Percentiles rank a stretch among this genome's conserved stretches.
phyloP scores from a whole-genome alignment of 2,888 invertebrate species.

The Nemotelus pantherinus region DNA sequence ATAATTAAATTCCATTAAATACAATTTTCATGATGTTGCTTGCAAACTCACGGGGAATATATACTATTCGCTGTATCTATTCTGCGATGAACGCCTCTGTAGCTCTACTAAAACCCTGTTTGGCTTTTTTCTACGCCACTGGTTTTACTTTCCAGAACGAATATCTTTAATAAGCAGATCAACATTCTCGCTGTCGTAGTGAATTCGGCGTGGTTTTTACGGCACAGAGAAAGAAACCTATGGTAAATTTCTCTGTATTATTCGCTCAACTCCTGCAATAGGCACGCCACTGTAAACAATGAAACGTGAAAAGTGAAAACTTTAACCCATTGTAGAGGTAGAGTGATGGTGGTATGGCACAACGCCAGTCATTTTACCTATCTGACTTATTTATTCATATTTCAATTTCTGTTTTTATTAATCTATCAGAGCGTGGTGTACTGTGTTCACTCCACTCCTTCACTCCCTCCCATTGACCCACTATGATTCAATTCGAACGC shows the following conservation, averaged over 20 bases:
- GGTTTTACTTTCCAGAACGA: constrained; percentile 13
- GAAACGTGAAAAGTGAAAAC: neutral
- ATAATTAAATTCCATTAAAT: constrained; percentile 48
- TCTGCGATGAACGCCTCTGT: too few species aligned
- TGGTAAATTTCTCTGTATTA: too few species aligned
- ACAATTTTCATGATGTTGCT: constrained; percentile 41
- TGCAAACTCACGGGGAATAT: neutral
- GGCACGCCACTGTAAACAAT: too few species aligned
- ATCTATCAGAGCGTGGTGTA: constrained; percentile 27
- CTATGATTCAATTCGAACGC: neutral
- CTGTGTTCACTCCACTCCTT: neutral
- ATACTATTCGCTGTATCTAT: too few species aligned
- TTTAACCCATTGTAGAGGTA: neutral
- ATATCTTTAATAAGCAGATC: constrained; percentile 39
- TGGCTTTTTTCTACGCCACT: neutral
- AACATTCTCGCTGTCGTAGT: constrained; percentile 7
- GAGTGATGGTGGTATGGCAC: neutral
- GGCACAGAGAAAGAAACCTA: too few species aligned
- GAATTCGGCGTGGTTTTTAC: neutral
- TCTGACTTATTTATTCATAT: constrained; percentile 46
- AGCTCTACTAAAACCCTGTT: too few species aligned
- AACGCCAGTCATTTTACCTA: constrained; percentile 29
- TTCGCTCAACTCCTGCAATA: too few species aligned
- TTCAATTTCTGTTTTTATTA: constrained; percentile 48
- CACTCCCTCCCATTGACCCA: neutral